Evolutionary conservation across 1,140 invertebrate species (phyloP), one percentile per base, ranked within the genome.

Genomic region (Leptopilina clavipes): DNA sequence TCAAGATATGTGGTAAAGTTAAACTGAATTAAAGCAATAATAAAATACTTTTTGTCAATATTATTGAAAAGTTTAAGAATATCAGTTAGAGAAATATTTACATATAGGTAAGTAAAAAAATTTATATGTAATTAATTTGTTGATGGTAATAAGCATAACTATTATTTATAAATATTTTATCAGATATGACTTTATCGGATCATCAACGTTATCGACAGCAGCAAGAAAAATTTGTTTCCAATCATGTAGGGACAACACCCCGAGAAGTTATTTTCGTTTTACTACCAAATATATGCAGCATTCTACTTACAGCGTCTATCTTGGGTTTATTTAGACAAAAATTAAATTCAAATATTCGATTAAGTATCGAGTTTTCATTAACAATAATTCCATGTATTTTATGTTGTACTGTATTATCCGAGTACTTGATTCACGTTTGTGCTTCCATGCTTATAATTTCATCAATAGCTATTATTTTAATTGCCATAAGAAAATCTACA

Each of bases 321-420:
- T 10, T 81, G 52, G 77, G 59, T 10, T 48, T 88, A n/a, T 31
- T 84, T 52, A 72, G 56, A 14, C 70, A 72, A 31, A 52, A 79
- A 14, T 71, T 75, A 3, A 78, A 82, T 76, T 78, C n/a, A 25
- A 85, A 83, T 73, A 31, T 79, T 1, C 76, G 72, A 74, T 79
- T 87, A 75, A 17, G 86, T 37, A 65, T 91, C 19, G 93, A 93
- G 87, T 93, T 93, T 83, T 14, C 87, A 11, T 56, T 91, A 8
- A 91, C 91, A 18, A 84, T 93, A 12, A 56, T 92, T 8, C 90
- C 92, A 14, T 85, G 91, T 76, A 89, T 93, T 65, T 71, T 92
- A 14, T 90, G 87, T 14, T 91, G 91, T 54, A 93, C 93, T 17
- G 22, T 91, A 54, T 81, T 92, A 9, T 86, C 86, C 0, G 83